These are phyloP conservation scores for Drosophila kambysellisi DNA, from an alignment of 2,888 invertebrate species.

Conservation along the genomic window DNA sequence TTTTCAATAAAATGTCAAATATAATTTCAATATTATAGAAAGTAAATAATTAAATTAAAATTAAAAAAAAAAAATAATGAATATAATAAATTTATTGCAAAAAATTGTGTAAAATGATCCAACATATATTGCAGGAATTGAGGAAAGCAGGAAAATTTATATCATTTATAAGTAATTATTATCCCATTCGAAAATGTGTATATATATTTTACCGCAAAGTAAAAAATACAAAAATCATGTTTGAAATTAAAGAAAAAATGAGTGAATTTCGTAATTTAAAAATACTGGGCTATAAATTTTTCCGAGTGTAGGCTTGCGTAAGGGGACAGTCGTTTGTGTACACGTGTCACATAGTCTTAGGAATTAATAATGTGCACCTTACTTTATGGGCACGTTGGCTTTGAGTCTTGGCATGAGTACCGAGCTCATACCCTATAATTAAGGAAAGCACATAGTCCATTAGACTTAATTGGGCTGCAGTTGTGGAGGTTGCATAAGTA, in stretches of 20 bases:
- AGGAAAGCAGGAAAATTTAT: not conserved
- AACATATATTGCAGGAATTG: not conserved
- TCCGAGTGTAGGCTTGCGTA: constrained; percentile 5
- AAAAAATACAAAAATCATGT: not conserved
- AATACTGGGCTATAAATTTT: not conserved
- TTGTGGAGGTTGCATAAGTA: not conserved
- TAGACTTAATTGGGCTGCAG: not conserved
- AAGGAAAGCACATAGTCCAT: not conserved
- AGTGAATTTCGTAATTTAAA: not conserved
- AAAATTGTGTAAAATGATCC: not conserved
- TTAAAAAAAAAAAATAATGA: not conserved
- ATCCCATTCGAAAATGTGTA: not conserved
- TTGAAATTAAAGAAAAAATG: not conserved
- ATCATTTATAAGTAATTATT: not conserved
- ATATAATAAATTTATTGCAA: not conserved
- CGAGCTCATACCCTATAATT: constrained; percentile 35
- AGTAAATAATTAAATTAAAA: not conserved
- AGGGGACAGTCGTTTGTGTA: constrained; percentile 27
- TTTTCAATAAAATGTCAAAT: not conserved
- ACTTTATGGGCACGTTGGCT: constrained; percentile 48
- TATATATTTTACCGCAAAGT: not conserved
- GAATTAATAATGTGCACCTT: constrained; percentile 32
- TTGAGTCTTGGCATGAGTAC: constrained; percentile 36
- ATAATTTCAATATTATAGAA: not conserved
- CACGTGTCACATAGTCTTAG: constrained; percentile 51